Evolutionary conservation across 2,888 invertebrate species (phyloP), one percentile per base, ranked within the genome.

Genomic region (Macaria notata): DNA sequence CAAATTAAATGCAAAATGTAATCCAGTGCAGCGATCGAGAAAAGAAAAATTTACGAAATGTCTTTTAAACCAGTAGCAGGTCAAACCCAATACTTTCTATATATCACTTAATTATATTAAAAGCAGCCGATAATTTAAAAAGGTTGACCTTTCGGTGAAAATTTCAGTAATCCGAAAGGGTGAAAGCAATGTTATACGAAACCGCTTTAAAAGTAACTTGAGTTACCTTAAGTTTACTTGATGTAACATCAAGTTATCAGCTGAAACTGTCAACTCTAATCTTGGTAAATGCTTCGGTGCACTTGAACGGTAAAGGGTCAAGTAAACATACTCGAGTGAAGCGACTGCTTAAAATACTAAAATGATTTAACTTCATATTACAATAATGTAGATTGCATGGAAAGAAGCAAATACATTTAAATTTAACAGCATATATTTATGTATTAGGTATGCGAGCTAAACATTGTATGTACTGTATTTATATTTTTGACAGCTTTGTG

Each of bases 241-340:
- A 73, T 68, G 70, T 75, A 70, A 76, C 74, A 70, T 78, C 78
- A 79, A 69, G 66, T 84, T 83, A 86, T 84, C 80, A 78, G 69
- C 71, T 57, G 58, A 36, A 57, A 50, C 82, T 75, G 83, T 83
- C 84, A 78, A 78, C 74, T 83, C 86, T 87, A 88, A 88, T 88
- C 85, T 83, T 74, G 75, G 72, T 73, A 55, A 54, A 70, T 69
- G 64, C 58, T 56, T 57, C 62, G 53, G 9, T 60, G 54, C 59
- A 55, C 47, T 48, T 48, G n/a, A 19, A 2, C 43, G 48, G 49
- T 49, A 49, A 47, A 62, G 61, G 41, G 41, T 41, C 19, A 19
- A 19, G 4, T 9, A 41, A 3, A 3, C 41, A 1, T 41, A 41
- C 41, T 4, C 41, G n/a, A 1, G 41, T 5, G 1, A 9, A 41